Conservation (phyloP, 2,797 vertebrate species). For the Myotis myotis region DNA sequence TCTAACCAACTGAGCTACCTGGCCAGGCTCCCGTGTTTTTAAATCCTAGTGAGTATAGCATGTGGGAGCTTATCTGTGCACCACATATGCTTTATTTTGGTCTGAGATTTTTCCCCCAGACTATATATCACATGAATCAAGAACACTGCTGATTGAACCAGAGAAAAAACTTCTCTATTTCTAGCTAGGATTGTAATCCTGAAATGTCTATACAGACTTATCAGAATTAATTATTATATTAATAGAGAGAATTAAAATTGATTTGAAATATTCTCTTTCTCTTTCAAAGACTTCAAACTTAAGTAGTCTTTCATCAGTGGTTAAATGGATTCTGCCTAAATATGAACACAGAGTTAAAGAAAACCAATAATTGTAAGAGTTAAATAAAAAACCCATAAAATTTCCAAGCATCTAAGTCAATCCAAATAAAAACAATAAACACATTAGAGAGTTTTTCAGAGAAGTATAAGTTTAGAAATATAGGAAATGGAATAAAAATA, state of each 20-base stretch:
- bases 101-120: not conserved
- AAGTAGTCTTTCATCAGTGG: not conserved
- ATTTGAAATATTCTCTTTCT: not conserved
- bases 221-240: not conserved
- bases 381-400: not conserved
- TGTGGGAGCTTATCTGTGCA: not conserved
- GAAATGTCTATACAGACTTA: not conserved
- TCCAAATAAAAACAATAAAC: not conserved
- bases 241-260: not conserved
- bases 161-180: not conserved
- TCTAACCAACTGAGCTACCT: not conserved
- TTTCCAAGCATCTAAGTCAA: not conserved
- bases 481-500: not conserved
- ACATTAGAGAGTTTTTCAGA: not conserved
- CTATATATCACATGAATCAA: not conserved
- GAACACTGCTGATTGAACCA: not conserved
- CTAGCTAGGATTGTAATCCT: not conserved
- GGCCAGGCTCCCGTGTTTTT: not conserved
- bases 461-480: slow-evolving; percentile 22
- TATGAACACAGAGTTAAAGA: not conserved
- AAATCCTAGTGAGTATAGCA: not conserved
- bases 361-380: not conserved
- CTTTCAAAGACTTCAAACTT: not conserved
- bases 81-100: not conserved
- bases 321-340: not conserved